Base-by-base conservation (phyloP, 2,797 vertebrate genomes). In the Acanthopagrus latus region DNA sequence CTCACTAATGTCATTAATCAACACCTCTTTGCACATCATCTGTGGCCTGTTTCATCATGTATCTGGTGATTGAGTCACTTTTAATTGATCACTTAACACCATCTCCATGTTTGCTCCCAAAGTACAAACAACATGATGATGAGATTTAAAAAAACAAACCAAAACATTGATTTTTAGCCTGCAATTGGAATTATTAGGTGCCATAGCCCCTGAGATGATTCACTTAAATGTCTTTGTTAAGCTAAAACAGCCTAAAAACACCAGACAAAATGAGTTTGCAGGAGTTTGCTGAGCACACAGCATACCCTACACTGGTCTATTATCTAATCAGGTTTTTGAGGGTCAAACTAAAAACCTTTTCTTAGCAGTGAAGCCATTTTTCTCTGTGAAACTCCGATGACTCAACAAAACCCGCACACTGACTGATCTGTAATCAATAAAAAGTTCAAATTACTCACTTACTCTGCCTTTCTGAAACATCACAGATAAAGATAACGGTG, bases 41-140 rank as follows among this genome's bases (percentile, higher is more conserved):
- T 55, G 50, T 56, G 13, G 12, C 33, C 21, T 13, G 23, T 71
- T 73, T 75, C 4, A 59, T 74, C 57, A 69, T 46, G 8, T 7
- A 47, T 12, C 16, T 57, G 2, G 46, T 78, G 33, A 76, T 59
- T 78, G 20, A 56, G n/a, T 74, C 21, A 74, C 11, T 50, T 60
- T 51, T 17, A 29, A 57, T 18, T 50, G 10, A 66, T 62, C 29
- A 27, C 18, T 23, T 41, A n/a, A 33, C 44, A 33, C 5, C n/a
- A 14, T 14, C 2, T 1, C 4, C 12, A 47, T 47, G 50, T 54
- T 16, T 56, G 38, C n/a, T 5, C 12, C 29, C 2, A 17, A 55
- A 50, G 21, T 21, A 47, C 25, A 25, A 16, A 54, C 20, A 75
- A 58, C 68, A 33, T 29, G 16, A 23, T 13, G 3, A 10, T 23